A percentile compares a stretch with the other conserved stretches of the same genome.
Conservation (phyloP, 92 coral and sea anemone genomes). For the Anthopleura xanthogrammica region DNA sequence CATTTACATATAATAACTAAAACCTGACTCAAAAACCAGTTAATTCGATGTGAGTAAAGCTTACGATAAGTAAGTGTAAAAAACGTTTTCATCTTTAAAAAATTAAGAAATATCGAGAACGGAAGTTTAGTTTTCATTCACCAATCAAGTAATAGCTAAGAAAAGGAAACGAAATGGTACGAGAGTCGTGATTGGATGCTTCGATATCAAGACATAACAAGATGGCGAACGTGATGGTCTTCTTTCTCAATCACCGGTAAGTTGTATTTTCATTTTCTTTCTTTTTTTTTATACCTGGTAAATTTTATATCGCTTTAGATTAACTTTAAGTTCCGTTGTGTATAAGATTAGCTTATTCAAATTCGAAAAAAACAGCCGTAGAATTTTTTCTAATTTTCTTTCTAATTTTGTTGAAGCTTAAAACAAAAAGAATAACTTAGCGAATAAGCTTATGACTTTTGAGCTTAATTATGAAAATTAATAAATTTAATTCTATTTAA, state of each 20-base stretch:
- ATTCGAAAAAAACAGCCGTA: no score
- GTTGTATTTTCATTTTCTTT: neutral
- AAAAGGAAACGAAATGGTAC: neutral
- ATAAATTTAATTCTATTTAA: no score
- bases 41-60: neutral
- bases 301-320: neutral
- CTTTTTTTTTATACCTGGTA: neutral
- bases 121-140: neutral
- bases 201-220: neutral
- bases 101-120: neutral
- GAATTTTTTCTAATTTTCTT: no score
- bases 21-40: no score
- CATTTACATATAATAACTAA: no score
- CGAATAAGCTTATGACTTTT: no score
- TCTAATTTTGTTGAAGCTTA: no score
- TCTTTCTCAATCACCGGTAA: neutral
- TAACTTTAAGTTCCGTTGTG: no score
- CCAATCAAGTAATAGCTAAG: constrained; percentile 1
- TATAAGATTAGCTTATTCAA: no score
- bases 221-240: neutral
- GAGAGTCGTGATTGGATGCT: neutral
- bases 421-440: no score
- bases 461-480: no score
- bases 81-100: neutral
- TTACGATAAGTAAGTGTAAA: neutral